These are phyloP conservation scores for Apis laboriosa DNA, from an alignment of 1,140 invertebrate species.

Conservation along the genomic window DNA sequence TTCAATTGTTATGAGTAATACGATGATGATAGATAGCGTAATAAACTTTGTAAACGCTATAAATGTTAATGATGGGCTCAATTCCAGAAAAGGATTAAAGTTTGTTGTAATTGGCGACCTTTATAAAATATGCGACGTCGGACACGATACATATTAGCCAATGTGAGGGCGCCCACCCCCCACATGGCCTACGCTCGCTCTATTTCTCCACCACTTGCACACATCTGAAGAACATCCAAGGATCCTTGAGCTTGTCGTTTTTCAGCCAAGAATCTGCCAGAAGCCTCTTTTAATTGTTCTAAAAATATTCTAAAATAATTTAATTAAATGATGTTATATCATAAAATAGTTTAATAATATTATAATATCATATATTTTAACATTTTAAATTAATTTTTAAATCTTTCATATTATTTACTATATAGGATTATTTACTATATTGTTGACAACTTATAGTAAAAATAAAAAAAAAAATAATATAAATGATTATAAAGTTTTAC, in stretches of 20 bases:
- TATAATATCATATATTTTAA: no score
- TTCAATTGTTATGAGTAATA: conserved; percentile 33
- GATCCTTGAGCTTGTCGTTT: conserved; percentile 92
- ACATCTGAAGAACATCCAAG: conserved; percentile 87
- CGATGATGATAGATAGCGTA: conserved; percentile 26
- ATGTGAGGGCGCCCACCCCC: conserved; percentile 80
- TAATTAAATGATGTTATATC: neutral
- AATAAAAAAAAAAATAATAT: no score
- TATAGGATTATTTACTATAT: no score
- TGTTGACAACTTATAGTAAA: no score
- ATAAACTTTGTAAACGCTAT: conserved; percentile 15
- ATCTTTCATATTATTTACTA: no score
- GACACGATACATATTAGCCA: conserved; percentile 78
- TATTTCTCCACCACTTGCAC: conserved; percentile 78
- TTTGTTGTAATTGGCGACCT: conserved; percentile 78
- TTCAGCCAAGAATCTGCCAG: conserved; percentile 88
- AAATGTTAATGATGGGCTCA: conserved; percentile 68
- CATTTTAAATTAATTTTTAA: neutral
- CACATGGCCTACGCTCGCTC: conserved; percentile 80
- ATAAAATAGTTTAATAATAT: neutral
- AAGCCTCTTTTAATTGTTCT: conserved; percentile 91
- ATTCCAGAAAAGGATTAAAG: conserved; percentile 78
- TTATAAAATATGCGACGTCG: conserved; percentile 77
- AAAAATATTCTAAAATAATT: conserved; percentile 85
- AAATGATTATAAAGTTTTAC: no score